Base-by-base conservation (phyloP, 2,797 vertebrate genomes). In the Danio choprae region DNA sequence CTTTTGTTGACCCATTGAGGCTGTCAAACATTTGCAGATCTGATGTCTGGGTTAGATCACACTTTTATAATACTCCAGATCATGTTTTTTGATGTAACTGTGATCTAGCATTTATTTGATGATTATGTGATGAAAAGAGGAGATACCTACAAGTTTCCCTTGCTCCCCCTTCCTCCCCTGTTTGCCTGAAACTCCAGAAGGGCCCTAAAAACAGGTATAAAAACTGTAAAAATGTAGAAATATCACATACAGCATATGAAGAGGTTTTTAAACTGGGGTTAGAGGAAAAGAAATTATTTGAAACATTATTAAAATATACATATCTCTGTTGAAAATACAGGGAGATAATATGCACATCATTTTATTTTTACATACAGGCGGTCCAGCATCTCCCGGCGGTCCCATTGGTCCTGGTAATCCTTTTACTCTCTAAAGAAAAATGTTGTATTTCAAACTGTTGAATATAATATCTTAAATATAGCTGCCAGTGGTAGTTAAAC, bases 81-180 rank as follows among this genome's bases (percentile, higher is more conserved):
- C 16, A 62, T 50, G n/a, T 11, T 40, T 62, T 74, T 74, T 10
- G 48, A 20, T 60, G 41, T 74, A 74, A 74, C 41, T 20, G 29
- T 62, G 43, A 74, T 1, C 11, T 29, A 46, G 8, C n/a, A 40
- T 16, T 55, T 15, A 71, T 53, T 13, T 22, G 56, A 62, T 7
- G 12, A 43, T 22, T 74, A 13, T 8, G 5, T 40, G 59, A 75
- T 13, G 44, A 75, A 50, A 41, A 55, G 29, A 68, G 44, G 80
- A 80, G 74, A 12, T 50, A 62, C 92, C 46, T 90, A 94, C 93
- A 13, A 80, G 89, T 79, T 84, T 83, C 70, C 94, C 94, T 58
- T 48, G 44, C 77, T 83, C 83, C 88, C 94, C 94, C 87, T 90
- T 93, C 73, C n/a, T 84, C 55, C 93, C 93, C 80, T 91, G 91